Evolutionary conservation across 2,888 invertebrate species (phyloP), one percentile per base, ranked within the genome.

Genomic region (Camponotus fellah): DNA sequence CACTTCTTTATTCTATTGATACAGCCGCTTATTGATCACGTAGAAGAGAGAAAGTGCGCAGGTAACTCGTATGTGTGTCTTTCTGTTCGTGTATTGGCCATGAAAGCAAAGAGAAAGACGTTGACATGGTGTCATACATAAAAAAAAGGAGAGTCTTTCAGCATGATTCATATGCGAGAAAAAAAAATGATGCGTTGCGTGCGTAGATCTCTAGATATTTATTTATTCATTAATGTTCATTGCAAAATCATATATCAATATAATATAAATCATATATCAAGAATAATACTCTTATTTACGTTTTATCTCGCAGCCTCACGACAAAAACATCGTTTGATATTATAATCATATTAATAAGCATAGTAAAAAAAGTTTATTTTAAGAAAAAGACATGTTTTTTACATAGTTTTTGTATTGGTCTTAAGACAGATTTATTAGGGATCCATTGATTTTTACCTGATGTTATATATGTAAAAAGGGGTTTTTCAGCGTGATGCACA

Each of bases 81-180:
- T 71, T 53, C 83, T 77, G 80, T 79, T 74, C 77, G 46, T 58
- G n/a, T 49, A n/a, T 43, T 80, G 66, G n/a, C 85, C 87, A 91
- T 85, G 92, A 92, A 93, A 91, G 91, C 87, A 84, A 91, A 91
- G 91, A 92, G 91, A 92, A 92, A 93, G 90, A 92, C 77, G 69
- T 71, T 69, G 82, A 84, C 79, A 76, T 82, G 76, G 84, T 56
- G 46, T 65, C 53, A 34, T 37, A 37, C 8, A 8, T 26, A 77
- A 77, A 68, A 56, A 65, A 66, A 26, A 77, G 21, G 40, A 68
- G 53, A 85, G n/a, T 89, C 46, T 75, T 46, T n/a, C 32, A 53
- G 12, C 26, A 3, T 43, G 68, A 86, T 86, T 71, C 26, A 49
- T 60, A 10, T 56, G 43, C n/a, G n/a, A 53, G n/a, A n/a, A 14